Evolutionary conservation across 2,797 vertebrate genomes (phyloP), one percentile per base, ranked within the genome.

Genomic region (Arrhamphus sclerolepis): DNA sequence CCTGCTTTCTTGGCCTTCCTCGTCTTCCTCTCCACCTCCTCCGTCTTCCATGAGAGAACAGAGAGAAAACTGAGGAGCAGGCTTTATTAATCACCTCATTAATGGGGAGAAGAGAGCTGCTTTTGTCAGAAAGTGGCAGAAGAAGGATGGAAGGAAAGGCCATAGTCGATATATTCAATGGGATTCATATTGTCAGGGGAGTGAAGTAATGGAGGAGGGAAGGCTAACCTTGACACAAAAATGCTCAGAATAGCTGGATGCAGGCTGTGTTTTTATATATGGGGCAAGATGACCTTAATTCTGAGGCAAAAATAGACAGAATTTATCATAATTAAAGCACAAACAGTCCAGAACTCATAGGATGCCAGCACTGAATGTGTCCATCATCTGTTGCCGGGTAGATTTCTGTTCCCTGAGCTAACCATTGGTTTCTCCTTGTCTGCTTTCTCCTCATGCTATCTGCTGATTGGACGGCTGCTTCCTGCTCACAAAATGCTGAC

Each of bases 211-310:
- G 70, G 57, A 50, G 66, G 70, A 40, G 54, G 59, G 65, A 55
- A 20, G 31, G 42, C 46, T 74, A 77, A 89, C 87, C 86, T 91
- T 88, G 86, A 87, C 87, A 88, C 80, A 86, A 41, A 80, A 81
- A 67, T 60, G 46, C 42, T 64, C 39, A 16, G 0, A 56, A 56
- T 40, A 21, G 7, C 18, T 44, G 22, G 43, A 59, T 56, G 50
- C 17, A 20, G 8, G 7, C 40, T 22, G n/a, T 24, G 20, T 24
- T 29, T 77, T 29, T 9, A 4, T 60, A 46, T 63, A 39, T 59
- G 56, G 41, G 53, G 31, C 62, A 43, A 26, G 20, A 61, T 21
- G 18, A 52, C 40, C 26, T 40, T 17, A 11, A 46, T 43, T 56
- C 47, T 16, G 41, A 53, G n/a, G 20, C 9, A 51, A 21, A 56